These are phyloP conservation scores for Parnassius mnemosyne DNA, from an alignment of 2,888 invertebrate genomes.

Conservation along the genomic window DNA sequence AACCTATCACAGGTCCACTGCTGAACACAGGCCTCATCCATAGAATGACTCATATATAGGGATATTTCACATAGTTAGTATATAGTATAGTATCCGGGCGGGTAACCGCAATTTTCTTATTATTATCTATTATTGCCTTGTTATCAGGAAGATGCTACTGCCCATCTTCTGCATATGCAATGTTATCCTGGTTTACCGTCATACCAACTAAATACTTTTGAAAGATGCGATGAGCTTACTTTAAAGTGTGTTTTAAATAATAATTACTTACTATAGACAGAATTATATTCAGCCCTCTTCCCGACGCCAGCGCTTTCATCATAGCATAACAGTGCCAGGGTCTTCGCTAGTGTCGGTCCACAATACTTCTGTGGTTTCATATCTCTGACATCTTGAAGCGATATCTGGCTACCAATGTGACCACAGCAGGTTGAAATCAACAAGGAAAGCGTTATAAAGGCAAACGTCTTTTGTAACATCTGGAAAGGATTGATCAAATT, in stretches of 20 bases:
- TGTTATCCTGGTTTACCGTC: too few species aligned
- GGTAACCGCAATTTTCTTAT: too few species aligned
- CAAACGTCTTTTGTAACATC: slow-evolving; percentile 11
- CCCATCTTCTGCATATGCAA: too few species aligned
- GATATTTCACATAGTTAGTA: too few species aligned
- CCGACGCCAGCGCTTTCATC: slow-evolving; percentile 13
- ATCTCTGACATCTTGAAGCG: slow-evolving; percentile 16
- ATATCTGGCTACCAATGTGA: slow-evolving; percentile 21
- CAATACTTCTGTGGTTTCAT: slow-evolving; percentile 25
- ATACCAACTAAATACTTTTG: neutral
- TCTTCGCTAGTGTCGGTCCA: slow-evolving; percentile 14
- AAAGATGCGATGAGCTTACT: neutral
- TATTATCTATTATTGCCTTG: too few species aligned
- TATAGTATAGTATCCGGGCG: too few species aligned
- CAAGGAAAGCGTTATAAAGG: neutral
- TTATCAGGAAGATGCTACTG: too few species aligned
- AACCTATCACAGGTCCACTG: too few species aligned
- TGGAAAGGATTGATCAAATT: neutral
- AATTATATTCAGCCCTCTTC: slow-evolving; percentile 13
- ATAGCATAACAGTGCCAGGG: slow-evolving; percentile 21
- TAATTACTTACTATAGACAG: slow-evolving; percentile 21
- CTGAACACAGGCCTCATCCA: too few species aligned
- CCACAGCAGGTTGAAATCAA: slow-evolving; percentile 4
- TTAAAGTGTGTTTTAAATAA: neutral
- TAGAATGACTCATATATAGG: too few species aligned